Evolutionary conservation across 2,113 vertebrate genomes (phyloP).

Genomic region (Taxidea taxus): DNA sequence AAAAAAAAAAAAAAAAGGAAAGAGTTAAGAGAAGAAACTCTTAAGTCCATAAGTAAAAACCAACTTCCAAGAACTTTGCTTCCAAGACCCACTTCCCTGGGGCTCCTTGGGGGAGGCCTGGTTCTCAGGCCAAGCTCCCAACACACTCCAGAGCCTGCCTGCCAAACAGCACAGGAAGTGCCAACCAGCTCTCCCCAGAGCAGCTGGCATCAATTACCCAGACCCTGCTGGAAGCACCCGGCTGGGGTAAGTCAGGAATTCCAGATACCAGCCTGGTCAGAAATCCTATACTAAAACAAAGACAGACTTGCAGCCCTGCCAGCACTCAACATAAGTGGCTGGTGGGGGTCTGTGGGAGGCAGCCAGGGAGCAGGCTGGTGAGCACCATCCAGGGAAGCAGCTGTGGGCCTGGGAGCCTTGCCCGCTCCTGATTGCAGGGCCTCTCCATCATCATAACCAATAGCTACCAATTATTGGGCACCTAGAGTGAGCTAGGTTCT

Average conservation of each 20-base stretch:
- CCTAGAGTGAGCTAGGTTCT: background rate
- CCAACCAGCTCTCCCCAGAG: slow-evolving; percentile 44
- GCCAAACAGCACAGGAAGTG: slow-evolving; percentile 53
- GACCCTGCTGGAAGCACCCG: slow-evolving; percentile 47
- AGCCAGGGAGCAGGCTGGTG: background rate
- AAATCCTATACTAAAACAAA: slow-evolving; percentile 44
- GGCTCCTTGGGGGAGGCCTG: background rate
- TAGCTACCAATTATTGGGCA: background rate
- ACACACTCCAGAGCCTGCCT: background rate
- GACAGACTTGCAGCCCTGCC: background rate
- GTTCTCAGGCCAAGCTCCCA: slow-evolving; percentile 8
- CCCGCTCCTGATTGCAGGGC: background rate
- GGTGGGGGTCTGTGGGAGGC: background rate
- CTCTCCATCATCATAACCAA: background rate
- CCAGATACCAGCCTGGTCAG: background rate
- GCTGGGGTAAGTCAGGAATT: background rate
- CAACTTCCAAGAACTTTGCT: background rate
- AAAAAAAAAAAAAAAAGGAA: background rate
- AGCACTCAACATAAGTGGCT: slow-evolving; percentile 13
- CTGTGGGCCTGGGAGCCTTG: slow-evolving; percentile 31
- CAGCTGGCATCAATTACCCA: slow-evolving; percentile 63
- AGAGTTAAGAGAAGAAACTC: background rate
- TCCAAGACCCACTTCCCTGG: background rate
- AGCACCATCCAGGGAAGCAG: background rate
- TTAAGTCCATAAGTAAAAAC: background rate